These are phyloP conservation scores for Ophioninae sp. DNA, from an alignment of 2,888 invertebrate species.

Conservation along the genomic window DNA sequence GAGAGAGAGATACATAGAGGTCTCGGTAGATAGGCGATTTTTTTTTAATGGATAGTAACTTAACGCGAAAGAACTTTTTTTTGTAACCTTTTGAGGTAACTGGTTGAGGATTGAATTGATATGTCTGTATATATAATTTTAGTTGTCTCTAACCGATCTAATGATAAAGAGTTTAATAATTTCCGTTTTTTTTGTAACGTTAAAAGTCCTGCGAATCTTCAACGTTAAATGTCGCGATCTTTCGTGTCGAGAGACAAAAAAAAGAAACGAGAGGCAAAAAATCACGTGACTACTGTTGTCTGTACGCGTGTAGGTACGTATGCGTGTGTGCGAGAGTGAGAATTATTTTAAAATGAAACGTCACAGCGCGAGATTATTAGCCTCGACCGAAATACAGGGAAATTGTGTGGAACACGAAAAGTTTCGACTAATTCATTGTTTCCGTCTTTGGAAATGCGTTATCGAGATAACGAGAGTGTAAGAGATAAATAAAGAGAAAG, in stretches of 20 bases:
- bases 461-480: conserved; percentile 22
- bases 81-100: conserved; percentile 75
- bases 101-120: conserved; percentile 76
- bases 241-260: conserved; percentile 53
- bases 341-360: conserved; percentile 48
- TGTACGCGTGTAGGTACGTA: conserved; percentile 18
- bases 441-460: conserved; percentile 31
- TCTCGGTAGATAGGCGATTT: conserved; percentile 71
- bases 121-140: conserved; percentile 74
- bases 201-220: conserved; percentile 53
- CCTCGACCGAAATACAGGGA: conserved; percentile 48
- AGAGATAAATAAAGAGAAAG: conserved; percentile 7
- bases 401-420: conserved; percentile 28
- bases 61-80: conserved; percentile 71
- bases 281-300: conserved; percentile 40
- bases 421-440: conserved; percentile 37
- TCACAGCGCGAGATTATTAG: conserved; percentile 44
- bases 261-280: conserved; percentile 37
- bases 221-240: not conserved
- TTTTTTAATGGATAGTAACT: conserved; percentile 69
- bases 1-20: conserved; percentile 43
- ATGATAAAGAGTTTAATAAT: conserved; percentile 72
- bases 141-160: conserved; percentile 75
- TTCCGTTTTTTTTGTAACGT: conserved; percentile 43
- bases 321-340: conserved; percentile 30